A percentile compares a stretch with the other conserved stretches of the same genome.
Evolutionary conservation across 2,888 invertebrate species (phyloP).

Genomic region (Nomada flava): DNA sequence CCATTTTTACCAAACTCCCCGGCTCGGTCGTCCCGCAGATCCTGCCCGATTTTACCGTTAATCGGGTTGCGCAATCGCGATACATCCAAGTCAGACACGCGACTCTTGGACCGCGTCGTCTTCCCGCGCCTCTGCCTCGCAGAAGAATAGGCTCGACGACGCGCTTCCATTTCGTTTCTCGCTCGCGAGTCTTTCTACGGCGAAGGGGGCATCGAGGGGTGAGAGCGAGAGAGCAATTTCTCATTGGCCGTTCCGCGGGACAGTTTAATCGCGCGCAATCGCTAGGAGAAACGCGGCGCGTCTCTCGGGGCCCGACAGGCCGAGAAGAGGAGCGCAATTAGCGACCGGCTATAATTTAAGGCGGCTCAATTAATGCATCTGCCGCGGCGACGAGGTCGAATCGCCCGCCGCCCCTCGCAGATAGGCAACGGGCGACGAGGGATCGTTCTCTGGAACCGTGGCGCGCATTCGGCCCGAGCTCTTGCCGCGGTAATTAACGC

Average conservation of each 20-base stretch:
- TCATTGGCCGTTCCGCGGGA: conserved; percentile 35
- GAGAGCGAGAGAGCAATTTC: conserved; percentile 7
- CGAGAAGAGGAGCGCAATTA: conserved; percentile 77
- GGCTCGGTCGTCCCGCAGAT: conserved; percentile 34
- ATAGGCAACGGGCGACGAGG: conserved; percentile 42
- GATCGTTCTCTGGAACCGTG: conserved; percentile 28
- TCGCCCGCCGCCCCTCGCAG: conserved; percentile 30
- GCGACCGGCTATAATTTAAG: conserved; percentile 81
- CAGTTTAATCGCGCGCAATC: conserved; percentile 58
- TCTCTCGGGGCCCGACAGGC: conserved; percentile 50
- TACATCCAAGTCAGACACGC: conserved; percentile 68
- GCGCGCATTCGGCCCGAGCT: conserved; percentile 28
- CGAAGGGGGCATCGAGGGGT: not conserved
- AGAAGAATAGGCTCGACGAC: not conserved
- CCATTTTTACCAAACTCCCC: conserved; percentile 59
- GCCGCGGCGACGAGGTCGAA: conserved; percentile 50
- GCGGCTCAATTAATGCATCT: conserved; percentile 80
- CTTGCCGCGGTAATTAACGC: conserved; percentile 62
- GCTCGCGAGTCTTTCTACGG: not conserved
- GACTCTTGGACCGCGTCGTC: not conserved
- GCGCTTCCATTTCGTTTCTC: not conserved
- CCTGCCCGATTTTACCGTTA: conserved; percentile 74
- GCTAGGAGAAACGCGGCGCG: conserved; percentile 48
- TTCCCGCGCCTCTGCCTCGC: too few relatives aligned
- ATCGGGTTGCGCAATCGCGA: conserved; percentile 76